phyloP scores from a whole-genome alignment of 1,140 invertebrate genomes.

The Hypsibius dujardini region DNA sequence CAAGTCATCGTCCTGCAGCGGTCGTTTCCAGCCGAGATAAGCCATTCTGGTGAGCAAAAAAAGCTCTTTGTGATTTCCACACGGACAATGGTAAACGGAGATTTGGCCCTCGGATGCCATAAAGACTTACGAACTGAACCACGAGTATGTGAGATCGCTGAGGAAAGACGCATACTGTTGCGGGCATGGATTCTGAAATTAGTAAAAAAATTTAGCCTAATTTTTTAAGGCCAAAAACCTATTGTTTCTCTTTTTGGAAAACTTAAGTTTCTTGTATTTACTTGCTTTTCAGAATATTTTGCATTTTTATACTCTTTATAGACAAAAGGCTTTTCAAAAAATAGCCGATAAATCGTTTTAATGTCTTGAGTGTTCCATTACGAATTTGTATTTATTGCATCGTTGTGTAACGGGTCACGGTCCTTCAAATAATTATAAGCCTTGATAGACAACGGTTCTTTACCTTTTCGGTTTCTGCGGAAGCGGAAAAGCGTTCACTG shows the following conservation, averaged over 20 bases:
- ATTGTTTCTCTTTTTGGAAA: too few species aligned
- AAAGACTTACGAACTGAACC: slow-evolving; percentile 20
- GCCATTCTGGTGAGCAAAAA: slow-evolving; percentile 19
- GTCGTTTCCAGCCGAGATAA: slow-evolving; percentile 20
- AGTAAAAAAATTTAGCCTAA: too few species aligned
- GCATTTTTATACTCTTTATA: too few species aligned
- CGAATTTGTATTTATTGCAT: too few species aligned
- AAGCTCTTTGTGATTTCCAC: too few species aligned
- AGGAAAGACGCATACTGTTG: slow-evolving; percentile 18
- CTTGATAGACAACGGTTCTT: background rate
- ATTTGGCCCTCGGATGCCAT: background rate
- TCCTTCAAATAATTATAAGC: too few species aligned
- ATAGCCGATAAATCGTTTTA: too few species aligned
- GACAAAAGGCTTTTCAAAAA: too few species aligned
- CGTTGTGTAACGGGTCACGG: too few species aligned
- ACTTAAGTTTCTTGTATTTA: too few species aligned
- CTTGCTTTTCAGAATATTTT: too few species aligned
- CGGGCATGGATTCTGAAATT: slow-evolving; percentile 18
- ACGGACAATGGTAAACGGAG: background rate
- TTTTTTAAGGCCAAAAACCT: background rate
- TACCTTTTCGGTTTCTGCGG: background rate
- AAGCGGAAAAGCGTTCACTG: background rate
- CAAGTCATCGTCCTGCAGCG: slow-evolving; percentile 19
- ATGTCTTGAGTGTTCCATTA: too few species aligned
- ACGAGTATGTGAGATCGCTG: slow-evolving; percentile 18